Percentiles rank a stretch among this genome's conserved stretches.
Conservation (phyloP, 2,797 vertebrate genomes). For the Sebastes cheni region DNA sequence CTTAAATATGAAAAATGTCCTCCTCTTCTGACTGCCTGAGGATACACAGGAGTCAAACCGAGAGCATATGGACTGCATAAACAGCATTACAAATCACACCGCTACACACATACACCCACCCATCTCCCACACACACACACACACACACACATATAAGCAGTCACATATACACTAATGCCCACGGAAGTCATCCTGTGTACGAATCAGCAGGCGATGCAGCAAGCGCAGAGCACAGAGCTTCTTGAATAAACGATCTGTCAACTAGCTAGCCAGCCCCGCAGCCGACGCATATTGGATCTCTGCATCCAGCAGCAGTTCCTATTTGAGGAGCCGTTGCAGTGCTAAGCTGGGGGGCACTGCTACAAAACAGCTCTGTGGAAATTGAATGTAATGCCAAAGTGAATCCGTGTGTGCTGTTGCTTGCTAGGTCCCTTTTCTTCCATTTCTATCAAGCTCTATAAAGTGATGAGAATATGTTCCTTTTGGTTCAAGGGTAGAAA, state of each 20-base stretch:
- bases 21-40: slow-evolving; percentile 51
- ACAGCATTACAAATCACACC: slow-evolving; percentile 69
- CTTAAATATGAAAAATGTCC: slow-evolving; percentile 75
- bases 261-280: slow-evolving; percentile 41
- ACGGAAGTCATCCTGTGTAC: slow-evolving; percentile 45
- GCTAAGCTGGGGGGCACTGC: slow-evolving; percentile 25
- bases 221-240: slow-evolving; percentile 28
- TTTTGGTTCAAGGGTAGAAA: slow-evolving; percentile 1
- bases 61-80: slow-evolving; percentile 74
- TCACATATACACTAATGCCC: slow-evolving; percentile 26
- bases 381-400: slow-evolving; percentile 25
- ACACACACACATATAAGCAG: neutral
- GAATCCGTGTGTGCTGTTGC: slow-evolving; percentile 24
- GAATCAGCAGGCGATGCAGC: slow-evolving; percentile 58
- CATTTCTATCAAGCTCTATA: neutral
- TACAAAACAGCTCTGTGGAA: slow-evolving; percentile 40
- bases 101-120: slow-evolving; percentile 13
- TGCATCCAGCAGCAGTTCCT: slow-evolving; percentile 44
- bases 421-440: neutral
- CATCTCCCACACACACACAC: neutral
- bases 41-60: slow-evolving; percentile 62
- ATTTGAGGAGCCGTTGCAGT: slow-evolving; percentile 34
- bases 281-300: slow-evolving; percentile 57
- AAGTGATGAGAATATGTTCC: neutral
- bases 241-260: slow-evolving; percentile 65